Conservation (phyloP, 2,797 vertebrate genomes). For the Sebastiscus tertius region DNA sequence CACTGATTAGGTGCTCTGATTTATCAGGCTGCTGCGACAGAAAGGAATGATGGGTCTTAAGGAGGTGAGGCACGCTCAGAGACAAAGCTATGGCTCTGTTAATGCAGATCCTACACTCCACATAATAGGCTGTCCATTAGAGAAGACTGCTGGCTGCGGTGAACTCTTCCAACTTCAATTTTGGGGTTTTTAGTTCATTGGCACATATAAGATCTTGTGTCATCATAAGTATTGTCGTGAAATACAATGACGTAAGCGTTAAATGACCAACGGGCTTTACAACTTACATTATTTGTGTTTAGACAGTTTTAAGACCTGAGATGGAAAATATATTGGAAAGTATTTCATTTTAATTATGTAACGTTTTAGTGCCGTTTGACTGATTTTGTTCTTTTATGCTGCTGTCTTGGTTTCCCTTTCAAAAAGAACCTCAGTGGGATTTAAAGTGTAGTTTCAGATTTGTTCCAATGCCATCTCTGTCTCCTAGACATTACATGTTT, state of each 20-base stretch:
- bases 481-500: background rate
- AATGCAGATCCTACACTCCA: slow-evolving; percentile 52
- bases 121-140: slow-evolving; percentile 53
- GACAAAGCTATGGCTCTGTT: slow-evolving; percentile 58
- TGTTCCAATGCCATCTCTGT: background rate
- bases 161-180: slow-evolving; percentile 25
- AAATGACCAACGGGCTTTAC: background rate
- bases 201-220: background rate
- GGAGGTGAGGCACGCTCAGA: slow-evolving; percentile 56
- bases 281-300: background rate
- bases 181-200: background rate
- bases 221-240: slow-evolving; percentile 8
- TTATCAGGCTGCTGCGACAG: slow-evolving; percentile 74
- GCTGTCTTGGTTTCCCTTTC: background rate
- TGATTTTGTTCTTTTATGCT: background rate
- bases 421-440: background rate
- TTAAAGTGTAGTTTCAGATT: background rate
- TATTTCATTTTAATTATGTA: background rate
- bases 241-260: background rate
- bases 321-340: background rate
- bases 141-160: slow-evolving; percentile 8
- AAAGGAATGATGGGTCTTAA: slow-evolving; percentile 72
- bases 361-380: background rate
- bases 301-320: background rate
- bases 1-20: slow-evolving; percentile 81